Percentiles rank a stretch among this genome's conserved stretches.
These are phyloP conservation scores for Climacteris rufus DNA, from an alignment of 2,113 vertebrate species.

Conservation along the genomic window DNA sequence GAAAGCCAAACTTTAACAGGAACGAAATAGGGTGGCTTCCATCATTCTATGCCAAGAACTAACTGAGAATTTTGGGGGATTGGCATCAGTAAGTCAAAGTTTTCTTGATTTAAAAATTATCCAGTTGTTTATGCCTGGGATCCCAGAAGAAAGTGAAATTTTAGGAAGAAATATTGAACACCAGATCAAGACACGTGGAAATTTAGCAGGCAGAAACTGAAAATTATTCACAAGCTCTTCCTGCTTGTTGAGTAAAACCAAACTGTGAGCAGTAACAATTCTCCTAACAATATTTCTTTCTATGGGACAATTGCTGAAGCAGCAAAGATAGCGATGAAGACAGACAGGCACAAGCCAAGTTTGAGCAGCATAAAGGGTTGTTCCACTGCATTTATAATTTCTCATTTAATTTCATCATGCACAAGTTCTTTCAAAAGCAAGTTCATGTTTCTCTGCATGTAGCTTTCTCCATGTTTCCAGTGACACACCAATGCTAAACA, in stretches of 20 bases:
- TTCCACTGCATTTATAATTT: not conserved
- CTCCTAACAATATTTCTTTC: not conserved
- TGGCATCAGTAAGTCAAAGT: not conserved
- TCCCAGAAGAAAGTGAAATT: not conserved
- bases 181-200: not conserved
- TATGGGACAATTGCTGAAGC: not conserved
- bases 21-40: not conserved
- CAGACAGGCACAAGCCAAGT: not conserved
- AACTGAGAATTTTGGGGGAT: not conserved
- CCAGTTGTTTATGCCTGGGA: not conserved
- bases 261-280: not conserved
- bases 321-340: not conserved
- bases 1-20: not conserved
- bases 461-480: not conserved
- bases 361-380: not conserved
- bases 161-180: not conserved
- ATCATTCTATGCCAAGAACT: not conserved
- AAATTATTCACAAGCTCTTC: not conserved
- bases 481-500: not conserved
- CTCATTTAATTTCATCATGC: not conserved
- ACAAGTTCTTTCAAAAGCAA: not conserved
- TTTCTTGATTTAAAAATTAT: not conserved
- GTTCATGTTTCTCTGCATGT: not conserved
- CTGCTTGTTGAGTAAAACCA: not conserved
- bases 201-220: not conserved